Percentiles rank a stretch among this genome's conserved stretches.
Evolutionary conservation across 1,140 invertebrate genomes (phyloP).

Genomic region (Lepidurus apus): DNA sequence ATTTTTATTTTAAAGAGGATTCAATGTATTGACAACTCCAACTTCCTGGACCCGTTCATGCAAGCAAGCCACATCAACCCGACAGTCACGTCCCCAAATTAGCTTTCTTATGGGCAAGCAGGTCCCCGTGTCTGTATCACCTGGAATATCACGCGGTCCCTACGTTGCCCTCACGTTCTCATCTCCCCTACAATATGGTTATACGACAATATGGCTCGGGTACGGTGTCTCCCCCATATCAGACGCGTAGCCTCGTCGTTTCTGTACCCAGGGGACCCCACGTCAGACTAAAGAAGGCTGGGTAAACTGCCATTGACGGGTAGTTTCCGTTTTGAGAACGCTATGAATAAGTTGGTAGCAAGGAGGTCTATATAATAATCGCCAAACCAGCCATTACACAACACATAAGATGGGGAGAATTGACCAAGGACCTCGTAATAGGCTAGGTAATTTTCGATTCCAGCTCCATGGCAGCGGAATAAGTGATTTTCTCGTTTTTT

Average conservation of each 20-base stretch:
- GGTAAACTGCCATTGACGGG: neutral
- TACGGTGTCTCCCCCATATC: no score
- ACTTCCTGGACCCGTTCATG: neutral
- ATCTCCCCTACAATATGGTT: neutral
- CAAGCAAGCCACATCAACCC: neutral
- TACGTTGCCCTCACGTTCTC: neutral
- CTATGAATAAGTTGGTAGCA: conserved; percentile 4
- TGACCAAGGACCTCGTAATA: neutral
- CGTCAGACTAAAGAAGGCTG: no score
- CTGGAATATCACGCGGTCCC: neutral
- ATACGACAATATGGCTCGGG: neutral
- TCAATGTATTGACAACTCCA: neutral
- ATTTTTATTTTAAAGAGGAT: neutral
- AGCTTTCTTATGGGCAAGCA: conserved; percentile 13
- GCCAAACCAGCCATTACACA: neutral
- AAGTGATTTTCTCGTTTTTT: no score
- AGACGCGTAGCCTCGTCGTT: no score
- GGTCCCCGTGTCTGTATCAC: neutral
- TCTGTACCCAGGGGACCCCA: no score
- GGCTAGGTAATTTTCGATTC: no score
- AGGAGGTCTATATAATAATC: neutral
- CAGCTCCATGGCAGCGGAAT: no score
- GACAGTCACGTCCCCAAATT: neutral
- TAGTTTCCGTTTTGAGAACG: conserved; percentile 22
- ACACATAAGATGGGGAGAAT: neutral